These are phyloP conservation scores for Dysmachus trigonus DNA, from an alignment of 2,888 invertebrate species.

Conservation along the genomic window DNA sequence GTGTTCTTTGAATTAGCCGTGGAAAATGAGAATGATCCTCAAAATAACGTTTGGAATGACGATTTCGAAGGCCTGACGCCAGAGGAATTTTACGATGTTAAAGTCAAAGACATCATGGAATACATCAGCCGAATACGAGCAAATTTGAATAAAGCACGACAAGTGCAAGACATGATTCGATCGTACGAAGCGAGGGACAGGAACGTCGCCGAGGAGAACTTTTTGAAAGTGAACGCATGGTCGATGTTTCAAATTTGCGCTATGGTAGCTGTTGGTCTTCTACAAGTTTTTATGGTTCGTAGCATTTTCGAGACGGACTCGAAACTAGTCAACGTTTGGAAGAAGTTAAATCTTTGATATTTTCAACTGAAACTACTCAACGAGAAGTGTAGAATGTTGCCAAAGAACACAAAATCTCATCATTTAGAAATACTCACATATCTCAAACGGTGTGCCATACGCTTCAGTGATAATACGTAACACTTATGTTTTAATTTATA, in stretches of 20 bases:
- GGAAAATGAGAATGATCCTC: slow-evolving; percentile 69
- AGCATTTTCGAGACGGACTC: slow-evolving; percentile 76
- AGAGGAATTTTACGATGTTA: slow-evolving; percentile 69
- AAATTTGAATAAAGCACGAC: slow-evolving; percentile 70
- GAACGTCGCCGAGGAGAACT: slow-evolving; percentile 82
- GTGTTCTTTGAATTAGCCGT: slow-evolving; percentile 83
- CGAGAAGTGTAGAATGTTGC: not conserved
- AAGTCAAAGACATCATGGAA: slow-evolving; percentile 72
- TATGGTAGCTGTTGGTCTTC: slow-evolving; percentile 76
- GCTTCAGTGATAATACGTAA: not conserved
- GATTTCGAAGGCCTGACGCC: slow-evolving; percentile 62
- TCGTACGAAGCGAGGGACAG: slow-evolving; percentile 83
- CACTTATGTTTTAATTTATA: not conserved
- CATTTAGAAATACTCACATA: not conserved
- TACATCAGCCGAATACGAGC: slow-evolving; percentile 72
- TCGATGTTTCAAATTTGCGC: slow-evolving; percentile 77
- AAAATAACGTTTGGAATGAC: slow-evolving; percentile 63
- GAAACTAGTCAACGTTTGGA: slow-evolving; percentile 61
- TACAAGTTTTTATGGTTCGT: slow-evolving; percentile 82
- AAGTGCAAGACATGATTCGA: slow-evolving; percentile 75
- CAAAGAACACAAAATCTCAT: not conserved
- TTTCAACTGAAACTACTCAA: not conserved
- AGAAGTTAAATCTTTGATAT: slow-evolving; percentile 58
- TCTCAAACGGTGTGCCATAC: not conserved
- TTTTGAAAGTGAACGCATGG: slow-evolving; percentile 82